Evolutionary conservation across 2,113 vertebrate genomes (phyloP).

Genomic region (Lophochroa leadbeateri): DNA sequence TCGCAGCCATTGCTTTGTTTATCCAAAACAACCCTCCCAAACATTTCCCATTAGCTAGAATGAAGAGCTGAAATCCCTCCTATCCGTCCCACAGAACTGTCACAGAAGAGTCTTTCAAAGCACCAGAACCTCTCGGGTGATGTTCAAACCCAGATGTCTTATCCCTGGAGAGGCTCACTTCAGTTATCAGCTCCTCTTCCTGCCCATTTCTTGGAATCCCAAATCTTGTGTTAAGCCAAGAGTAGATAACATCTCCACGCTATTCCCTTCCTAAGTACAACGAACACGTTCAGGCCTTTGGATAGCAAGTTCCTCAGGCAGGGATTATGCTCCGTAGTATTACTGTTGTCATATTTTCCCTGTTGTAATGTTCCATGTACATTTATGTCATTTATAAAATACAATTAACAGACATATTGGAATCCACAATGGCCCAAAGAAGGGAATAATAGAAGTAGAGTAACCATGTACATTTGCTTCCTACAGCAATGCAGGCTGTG

Average conservation of each 20-base stretch:
- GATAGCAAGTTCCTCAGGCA: slow-evolving; percentile 29
- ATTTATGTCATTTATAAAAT: slow-evolving; percentile 47
- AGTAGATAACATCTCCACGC: neutral
- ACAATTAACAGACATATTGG: slow-evolving; percentile 28
- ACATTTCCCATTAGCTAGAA: neutral
- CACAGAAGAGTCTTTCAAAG: neutral
- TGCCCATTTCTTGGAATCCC: neutral
- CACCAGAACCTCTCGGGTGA: neutral
- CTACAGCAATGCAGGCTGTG: neutral
- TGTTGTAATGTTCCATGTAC: slow-evolving; percentile 53
- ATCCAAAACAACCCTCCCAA: neutral
- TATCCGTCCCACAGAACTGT: neutral
- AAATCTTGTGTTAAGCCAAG: neutral
- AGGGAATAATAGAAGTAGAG: neutral
- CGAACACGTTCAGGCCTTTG: neutral
- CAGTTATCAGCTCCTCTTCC: neutral
- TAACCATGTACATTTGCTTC: neutral
- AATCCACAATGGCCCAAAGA: slow-evolving; percentile 33
- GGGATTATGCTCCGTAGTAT: slow-evolving; percentile 28
- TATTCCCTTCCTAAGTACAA: neutral
- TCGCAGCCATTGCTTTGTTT: neutral
- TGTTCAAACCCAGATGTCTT: neutral
- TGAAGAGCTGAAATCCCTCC: neutral
- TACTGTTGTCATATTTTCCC: slow-evolving; percentile 52
- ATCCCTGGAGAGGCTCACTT: neutral